Evolutionary conservation across 2,113 vertebrate genomes (phyloP).

Genomic region (Fregata magnificens): DNA sequence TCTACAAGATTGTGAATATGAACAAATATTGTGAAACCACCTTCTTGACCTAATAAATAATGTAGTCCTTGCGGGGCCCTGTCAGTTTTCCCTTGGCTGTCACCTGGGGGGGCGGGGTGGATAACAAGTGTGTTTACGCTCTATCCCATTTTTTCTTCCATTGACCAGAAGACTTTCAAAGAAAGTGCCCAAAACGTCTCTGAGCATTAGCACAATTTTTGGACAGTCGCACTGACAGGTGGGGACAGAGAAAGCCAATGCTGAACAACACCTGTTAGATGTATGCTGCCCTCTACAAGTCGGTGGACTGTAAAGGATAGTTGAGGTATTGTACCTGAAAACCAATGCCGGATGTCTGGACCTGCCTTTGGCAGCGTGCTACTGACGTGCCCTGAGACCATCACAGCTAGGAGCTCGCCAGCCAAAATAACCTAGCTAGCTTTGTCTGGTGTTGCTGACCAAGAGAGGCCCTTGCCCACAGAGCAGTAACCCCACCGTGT

Average conservation of each 20-base stretch:
- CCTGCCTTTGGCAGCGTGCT: not conserved
- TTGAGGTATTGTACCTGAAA: not conserved
- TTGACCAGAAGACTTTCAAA: not conserved
- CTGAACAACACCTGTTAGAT: not conserved
- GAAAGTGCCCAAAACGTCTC: not conserved
- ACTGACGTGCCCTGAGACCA: not conserved
- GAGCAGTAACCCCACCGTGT: not conserved
- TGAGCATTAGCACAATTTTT: not conserved
- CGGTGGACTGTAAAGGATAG: not conserved
- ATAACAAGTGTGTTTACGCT: not conserved
- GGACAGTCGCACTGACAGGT: not conserved
- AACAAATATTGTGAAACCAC: not conserved
- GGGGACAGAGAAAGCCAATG: not conserved
- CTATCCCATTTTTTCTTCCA: not conserved
- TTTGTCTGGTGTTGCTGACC: not conserved
- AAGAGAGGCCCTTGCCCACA: not conserved
- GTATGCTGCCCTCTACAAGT: not conserved
- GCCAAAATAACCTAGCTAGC: not conserved
- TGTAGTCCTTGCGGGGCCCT: fast-evolving
- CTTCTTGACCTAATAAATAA: not conserved
- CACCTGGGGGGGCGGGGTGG: not conserved
- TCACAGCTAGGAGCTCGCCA: not conserved
- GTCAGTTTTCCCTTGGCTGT: not conserved
- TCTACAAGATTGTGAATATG: not conserved
- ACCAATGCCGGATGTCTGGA: fast-evolving